phyloP scores from a whole-genome alignment of 1,140 invertebrate genomes.

The Papilio polytes region DNA sequence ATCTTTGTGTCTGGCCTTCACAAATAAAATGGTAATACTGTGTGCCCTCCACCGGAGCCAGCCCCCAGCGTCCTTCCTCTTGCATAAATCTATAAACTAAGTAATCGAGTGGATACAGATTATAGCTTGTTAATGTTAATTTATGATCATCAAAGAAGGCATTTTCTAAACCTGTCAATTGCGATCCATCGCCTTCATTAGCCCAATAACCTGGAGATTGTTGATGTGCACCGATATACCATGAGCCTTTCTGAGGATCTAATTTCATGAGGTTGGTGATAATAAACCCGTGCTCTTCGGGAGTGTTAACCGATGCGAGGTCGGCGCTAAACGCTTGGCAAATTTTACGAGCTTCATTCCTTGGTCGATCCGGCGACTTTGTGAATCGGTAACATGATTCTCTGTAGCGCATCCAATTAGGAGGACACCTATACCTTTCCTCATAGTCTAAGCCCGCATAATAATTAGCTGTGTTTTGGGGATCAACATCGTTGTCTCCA shows the following conservation, averaged over 20 bases:
- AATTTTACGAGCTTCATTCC: conserved; percentile 91
- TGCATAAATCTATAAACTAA: conserved; percentile 89
- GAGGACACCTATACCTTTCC: conserved; percentile 88
- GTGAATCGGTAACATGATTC: conserved; percentile 95
- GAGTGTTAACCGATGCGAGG: conserved; percentile 90
- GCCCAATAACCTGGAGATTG: conserved; percentile 90
- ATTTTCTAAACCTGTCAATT: conserved; percentile 91
- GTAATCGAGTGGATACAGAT: conserved; percentile 81
- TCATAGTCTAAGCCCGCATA: conserved; percentile 76
- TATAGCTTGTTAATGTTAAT: conserved; percentile 78
- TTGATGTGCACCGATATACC: conserved; percentile 92
- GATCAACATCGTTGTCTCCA: conserved; percentile 71
- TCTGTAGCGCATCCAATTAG: conserved; percentile 91
- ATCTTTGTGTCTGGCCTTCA: conserved; percentile 89
- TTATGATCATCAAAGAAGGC: conserved; percentile 88
- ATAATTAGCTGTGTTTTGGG: conserved; percentile 69
- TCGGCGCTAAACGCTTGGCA: conserved; percentile 93
- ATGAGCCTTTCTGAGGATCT: conserved; percentile 94
- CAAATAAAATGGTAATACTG: conserved; percentile 94
- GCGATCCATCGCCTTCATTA: conserved; percentile 92
- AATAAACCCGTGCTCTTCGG: conserved; percentile 95
- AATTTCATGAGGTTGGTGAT: conserved; percentile 90
- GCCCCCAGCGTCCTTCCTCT: conserved; percentile 91
- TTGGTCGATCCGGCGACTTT: conserved; percentile 90
- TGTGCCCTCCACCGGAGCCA: conserved; percentile 90